Conservation (phyloP, 2,888 invertebrate species). For the Mycalesis mineus region DNA sequence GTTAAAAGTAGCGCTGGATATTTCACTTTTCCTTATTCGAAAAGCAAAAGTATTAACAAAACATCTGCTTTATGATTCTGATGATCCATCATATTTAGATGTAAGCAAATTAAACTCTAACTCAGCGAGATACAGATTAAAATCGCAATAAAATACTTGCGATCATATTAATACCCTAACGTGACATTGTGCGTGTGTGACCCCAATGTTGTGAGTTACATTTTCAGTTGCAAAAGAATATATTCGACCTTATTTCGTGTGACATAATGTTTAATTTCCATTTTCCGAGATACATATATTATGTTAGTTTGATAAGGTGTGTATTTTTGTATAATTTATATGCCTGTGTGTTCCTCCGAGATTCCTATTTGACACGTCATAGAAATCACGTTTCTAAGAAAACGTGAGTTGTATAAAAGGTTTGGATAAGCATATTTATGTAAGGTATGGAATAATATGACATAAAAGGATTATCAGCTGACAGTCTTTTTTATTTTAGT, state of each 20-base stretch:
- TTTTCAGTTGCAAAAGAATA: background rate
- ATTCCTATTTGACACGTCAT: conserved; percentile 36
- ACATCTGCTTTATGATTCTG: conserved; percentile 30
- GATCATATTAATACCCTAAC: conserved; percentile 25
- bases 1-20: conserved; percentile 7
- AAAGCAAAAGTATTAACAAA: conserved; percentile 35
- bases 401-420: conserved; percentile 22
- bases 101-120: conserved; percentile 18
- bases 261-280: conserved; percentile 11
- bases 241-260: conserved; percentile 14
- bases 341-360: conserved; percentile 25
- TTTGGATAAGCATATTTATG: conserved; percentile 17
- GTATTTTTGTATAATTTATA: conserved; percentile 27
- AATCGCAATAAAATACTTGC: conserved; percentile 12
- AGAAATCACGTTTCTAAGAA: conserved; percentile 27
- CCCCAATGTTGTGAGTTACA: conserved; percentile 22
- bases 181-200: conserved; percentile 34
- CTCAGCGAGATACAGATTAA: conserved; percentile 3
- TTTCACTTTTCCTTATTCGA: conserved; percentile 36
- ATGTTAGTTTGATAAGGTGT: conserved; percentile 11
- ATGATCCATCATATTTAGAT: background rate
- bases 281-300: conserved; percentile 2
- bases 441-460: conserved; percentile 2
- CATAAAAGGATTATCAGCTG: background rate
- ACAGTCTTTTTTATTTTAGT: background rate